Conservation (phyloP, 1,140 invertebrate species). For the Macrosteles quadrilineatus region DNA sequence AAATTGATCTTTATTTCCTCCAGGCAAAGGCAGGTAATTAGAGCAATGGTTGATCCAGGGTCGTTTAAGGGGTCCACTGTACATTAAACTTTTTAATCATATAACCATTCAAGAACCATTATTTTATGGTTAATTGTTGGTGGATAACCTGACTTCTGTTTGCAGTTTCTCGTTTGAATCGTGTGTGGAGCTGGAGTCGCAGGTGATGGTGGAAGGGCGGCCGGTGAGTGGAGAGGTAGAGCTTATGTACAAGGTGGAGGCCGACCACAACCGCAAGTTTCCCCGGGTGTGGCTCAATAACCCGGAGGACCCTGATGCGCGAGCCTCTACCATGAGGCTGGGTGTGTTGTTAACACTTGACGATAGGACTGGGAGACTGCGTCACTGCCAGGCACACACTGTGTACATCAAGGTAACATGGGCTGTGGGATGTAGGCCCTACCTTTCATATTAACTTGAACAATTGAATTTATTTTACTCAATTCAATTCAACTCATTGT, state of each 20-base stretch:
- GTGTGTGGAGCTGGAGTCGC: conserved; percentile 76
- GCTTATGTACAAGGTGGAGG: conserved; percentile 77
- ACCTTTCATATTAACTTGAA: too few species aligned
- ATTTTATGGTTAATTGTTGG: too few species aligned
- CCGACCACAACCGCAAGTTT: conserved; percentile 81
- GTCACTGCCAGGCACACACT: conserved; percentile 70
- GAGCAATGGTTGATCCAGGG: too few species aligned
- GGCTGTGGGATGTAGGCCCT: neutral
- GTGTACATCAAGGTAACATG: conserved; percentile 78
- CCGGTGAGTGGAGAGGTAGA: conserved; percentile 48
- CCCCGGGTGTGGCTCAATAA: conserved; percentile 75
- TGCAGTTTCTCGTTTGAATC: conserved; percentile 75
- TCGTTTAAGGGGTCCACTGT: too few species aligned
- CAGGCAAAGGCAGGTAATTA: too few species aligned
- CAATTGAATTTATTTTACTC: too few species aligned
- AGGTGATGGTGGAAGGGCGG: conserved; percentile 47
- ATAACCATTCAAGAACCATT: too few species aligned
- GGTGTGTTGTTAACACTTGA: conserved; percentile 42
- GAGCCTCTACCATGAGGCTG: conserved; percentile 48
- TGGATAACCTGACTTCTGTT: neutral
- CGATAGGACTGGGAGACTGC: conserved; percentile 39
- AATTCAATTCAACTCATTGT: too few species aligned
- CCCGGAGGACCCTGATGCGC: conserved; percentile 45
- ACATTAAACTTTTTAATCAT: too few species aligned
- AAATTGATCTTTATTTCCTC: too few species aligned